phyloP scores from a whole-genome alignment of 2,888 invertebrate species.

The Drosophila fulvimacula region DNA sequence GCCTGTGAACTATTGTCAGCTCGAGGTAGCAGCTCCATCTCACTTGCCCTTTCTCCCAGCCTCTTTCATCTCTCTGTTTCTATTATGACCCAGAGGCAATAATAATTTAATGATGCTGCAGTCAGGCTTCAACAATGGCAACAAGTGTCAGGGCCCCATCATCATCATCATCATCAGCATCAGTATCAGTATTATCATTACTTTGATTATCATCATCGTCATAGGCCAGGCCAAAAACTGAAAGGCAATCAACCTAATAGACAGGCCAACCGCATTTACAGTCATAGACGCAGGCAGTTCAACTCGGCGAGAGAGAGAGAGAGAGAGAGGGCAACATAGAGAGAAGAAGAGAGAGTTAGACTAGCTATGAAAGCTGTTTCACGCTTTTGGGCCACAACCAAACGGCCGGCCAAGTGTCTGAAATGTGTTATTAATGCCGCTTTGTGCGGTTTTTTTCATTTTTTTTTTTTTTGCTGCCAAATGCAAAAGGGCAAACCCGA shows the following conservation, averaged over 20 bases:
- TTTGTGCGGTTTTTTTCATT: constrained; percentile 32
- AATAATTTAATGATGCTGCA: constrained; percentile 81
- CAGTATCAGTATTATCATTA: constrained; percentile 29
- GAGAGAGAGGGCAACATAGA: not conserved
- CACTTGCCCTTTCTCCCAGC: constrained; percentile 20
- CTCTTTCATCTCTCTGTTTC: constrained; percentile 19
- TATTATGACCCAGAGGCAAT: constrained; percentile 69
- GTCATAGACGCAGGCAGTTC: constrained; percentile 16
- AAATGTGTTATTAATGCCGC: constrained; percentile 76
- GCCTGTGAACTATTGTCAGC: constrained; percentile 35
- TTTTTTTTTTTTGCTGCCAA: constrained; percentile 12
- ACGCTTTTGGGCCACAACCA: constrained; percentile 49
- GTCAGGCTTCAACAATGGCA: constrained; percentile 52
- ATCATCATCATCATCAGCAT: constrained; percentile 36
- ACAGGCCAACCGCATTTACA: constrained; percentile 44
- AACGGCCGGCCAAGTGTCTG: constrained; percentile 63
- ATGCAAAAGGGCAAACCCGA: constrained; percentile 67
- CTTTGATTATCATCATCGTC: constrained; percentile 30
- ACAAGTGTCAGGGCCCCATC: constrained; percentile 63
- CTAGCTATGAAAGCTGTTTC: constrained; percentile 29
- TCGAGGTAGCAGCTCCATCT: constrained; percentile 11
- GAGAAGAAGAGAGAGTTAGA: not conserved
- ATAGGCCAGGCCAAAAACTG: constrained; percentile 43
- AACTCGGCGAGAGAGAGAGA: not conserved
- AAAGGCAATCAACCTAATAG: constrained; percentile 70